phyloP scores from a whole-genome alignment of 1,140 invertebrate species.

The Zaprionus nigranus region DNA sequence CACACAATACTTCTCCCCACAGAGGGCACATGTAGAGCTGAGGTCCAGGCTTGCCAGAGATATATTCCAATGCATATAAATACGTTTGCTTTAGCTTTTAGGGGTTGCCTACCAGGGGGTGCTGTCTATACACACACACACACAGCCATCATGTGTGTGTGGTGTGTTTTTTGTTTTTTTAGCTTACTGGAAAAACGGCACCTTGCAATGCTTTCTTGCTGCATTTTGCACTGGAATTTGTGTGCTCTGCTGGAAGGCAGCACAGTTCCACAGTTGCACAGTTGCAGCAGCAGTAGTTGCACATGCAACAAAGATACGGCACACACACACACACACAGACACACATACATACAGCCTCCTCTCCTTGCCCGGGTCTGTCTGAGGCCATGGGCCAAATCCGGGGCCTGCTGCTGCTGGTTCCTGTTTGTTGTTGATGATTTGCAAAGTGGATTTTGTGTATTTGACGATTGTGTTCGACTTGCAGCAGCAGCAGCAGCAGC shows the following conservation, averaged over 20 bases:
- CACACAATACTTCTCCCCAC: background rate
- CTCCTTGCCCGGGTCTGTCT: conserved; percentile 15
- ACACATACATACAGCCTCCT: background rate
- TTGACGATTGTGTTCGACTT: conserved; percentile 79
- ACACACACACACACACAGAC: background rate
- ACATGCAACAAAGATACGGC: conserved; percentile 43
- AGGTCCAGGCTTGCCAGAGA: background rate
- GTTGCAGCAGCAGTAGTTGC: conserved; percentile 69
- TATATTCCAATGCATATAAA: conserved; percentile 45
- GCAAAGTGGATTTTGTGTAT: conserved; percentile 80
- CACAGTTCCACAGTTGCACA: conserved; percentile 11
- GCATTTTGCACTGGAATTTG: conserved; percentile 65
- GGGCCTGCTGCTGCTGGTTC: conserved; percentile 24
- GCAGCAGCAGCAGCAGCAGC: conserved; percentile 40
- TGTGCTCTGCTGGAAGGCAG: conserved; percentile 50
- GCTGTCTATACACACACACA: conserved; percentile 1
- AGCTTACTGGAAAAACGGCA: conserved; percentile 18
- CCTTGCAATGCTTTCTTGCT: conserved; percentile 52
- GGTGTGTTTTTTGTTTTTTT: conserved; percentile 14
- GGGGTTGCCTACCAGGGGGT: conserved; percentile 35
- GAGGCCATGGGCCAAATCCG: conserved; percentile 40
- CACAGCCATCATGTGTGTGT: background rate
- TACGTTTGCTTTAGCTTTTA: conserved; percentile 27
- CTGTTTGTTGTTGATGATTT: conserved; percentile 69
- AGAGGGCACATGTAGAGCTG: background rate